Base-by-base conservation (phyloP, 2,113 vertebrate genomes). In the Zosterops hypoxanthus region DNA sequence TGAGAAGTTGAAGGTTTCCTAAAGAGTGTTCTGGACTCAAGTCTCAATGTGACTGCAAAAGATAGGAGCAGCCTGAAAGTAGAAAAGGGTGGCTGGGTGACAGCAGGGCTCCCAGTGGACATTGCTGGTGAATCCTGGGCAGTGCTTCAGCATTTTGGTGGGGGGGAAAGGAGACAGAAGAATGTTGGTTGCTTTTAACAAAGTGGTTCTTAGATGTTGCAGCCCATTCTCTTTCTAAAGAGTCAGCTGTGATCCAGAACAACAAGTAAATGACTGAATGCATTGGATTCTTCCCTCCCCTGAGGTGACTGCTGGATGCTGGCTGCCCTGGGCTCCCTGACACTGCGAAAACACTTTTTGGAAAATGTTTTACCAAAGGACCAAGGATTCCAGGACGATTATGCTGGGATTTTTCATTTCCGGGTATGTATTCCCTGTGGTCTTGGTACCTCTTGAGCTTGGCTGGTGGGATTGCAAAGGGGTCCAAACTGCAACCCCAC, bases 251-350 rank as follows among this genome's bases (percentile, higher is more conserved):
- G 8, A 34, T 50, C 29, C 14, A 23, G 3, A 44, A 2, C 34
- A 52, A 18, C 19, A 13, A 79, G 6, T 49, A 31, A 36, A 11
- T 70, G 39, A 52, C 26, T 63, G 78, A 87, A 80, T 66, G 21
- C 14, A 19, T 10, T 86, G 77, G 4, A 5, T 44, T 50, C 59
- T 86, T 63, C 8, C 75, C 52, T 89, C 49, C 25, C 68, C 72
- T 36, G 46, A 98, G 98, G 96, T 92, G 96, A 98, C n/a, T 98
- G 98, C 88, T 98, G 98, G 98, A 75, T 98, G 92, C 97, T 98
- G 78, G 97, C 98, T 78, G 98, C 97, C 1, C 94, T 98, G 73
- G 98, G 98, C 6, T 97, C 98, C 68, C 90, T 98, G 94, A 98
- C 98, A 8, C 92, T 97, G 86, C 95, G 94, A 60, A 97, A 94